Evolutionary conservation across 2,113 vertebrate genomes (phyloP), one percentile per base, ranked within the genome.

Genomic region (Laticauda colubrina): DNA sequence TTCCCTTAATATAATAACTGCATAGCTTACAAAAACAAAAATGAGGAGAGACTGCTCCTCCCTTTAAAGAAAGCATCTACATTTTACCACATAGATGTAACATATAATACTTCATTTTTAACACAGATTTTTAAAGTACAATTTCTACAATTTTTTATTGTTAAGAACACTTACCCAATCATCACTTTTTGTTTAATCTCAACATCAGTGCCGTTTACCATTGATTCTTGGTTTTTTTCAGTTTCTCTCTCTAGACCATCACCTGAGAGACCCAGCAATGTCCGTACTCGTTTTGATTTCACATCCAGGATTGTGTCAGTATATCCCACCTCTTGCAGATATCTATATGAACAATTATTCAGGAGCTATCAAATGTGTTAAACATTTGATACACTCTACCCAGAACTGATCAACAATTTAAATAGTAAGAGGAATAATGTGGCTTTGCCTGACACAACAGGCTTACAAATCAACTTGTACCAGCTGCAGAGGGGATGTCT

Each of bases 321-420:
- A 96, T 99, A 99, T 45, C 99, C 99, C 54, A 99, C 99, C 96
- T 99, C 99, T 97, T 99, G 99, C 3, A 99, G 98, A 96, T 99
- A 99, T 94, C 99, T 99, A 97, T 0, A 86, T 53, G 56, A 96
- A 97, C 3, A 96, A 56, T 94, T 93, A 94, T 93, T 91, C 69
- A 92, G 4, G 29, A 90, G 57, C 0, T 69, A 24, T 94, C 85
- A 90, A 24, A 89, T 93, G 57, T 45, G 20, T 48, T 92, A 51
- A 21, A 53, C 20, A 39, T 61, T 64, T 15, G n/a, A 57, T 2
- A 43, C n/a, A 29, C 57, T 61, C 75, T 18, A 87, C 55, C 75
- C 81, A 64, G 24, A 87, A 87, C n/a, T 53, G 55, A 90, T 23
- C 56, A 55, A 93, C 45, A 94, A 7, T 3, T 81, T 61, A 55